Base-by-base conservation (phyloP, 2,888 invertebrate species). In the Tetragonula carbonaria region DNA sequence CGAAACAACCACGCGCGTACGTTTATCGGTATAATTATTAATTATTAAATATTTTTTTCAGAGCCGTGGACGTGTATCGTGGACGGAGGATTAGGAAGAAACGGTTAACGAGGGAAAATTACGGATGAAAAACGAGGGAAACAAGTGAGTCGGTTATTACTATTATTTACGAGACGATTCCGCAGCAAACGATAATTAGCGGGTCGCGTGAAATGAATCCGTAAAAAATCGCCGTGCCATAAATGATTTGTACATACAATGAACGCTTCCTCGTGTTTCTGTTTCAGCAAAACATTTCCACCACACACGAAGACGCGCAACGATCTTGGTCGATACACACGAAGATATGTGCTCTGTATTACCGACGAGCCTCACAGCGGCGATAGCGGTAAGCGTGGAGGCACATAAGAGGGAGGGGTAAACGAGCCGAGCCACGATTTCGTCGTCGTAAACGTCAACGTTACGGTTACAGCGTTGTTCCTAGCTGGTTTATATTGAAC, bases 401-500 rank as follows among this genome's bases (percentile, higher is more conserved):
- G 84, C 88, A 86, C 84, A 78, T 66, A 86, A 88, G 87, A 85
- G 86, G 86, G 89, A 90, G 92, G 92, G 92, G 92, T 92, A 94
- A 94, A 94, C 94, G 94, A 94, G 93, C 93, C 91, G 89, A 94
- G 94, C 94, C 92, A 93, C 94, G 94, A 94, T 94, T 94, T 94
- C 94, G 94, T 93, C 92, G 93, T 94, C 94, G 94, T 94, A 94
- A 94, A 94, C 94, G 94, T 94, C 94, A 94, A 93, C 93, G 94
- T 94, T 94, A 94, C 94, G 94, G 94, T 94, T 94, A 94, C 94
- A 93, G 93, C 92, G 94, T 94, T 94, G 93, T 94, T 94, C 93
- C 91, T 93, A 90, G 93, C 93, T 93, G 92, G 93, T 94, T 94
- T 94, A 94, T 94, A 94, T 94, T 93, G 94, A 94, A 94, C 93